A percentile compares a stretch with the other conserved stretches of the same genome.
Conservation (phyloP, 2,888 invertebrate species). For the Macrosiphum euphorbiae region DNA sequence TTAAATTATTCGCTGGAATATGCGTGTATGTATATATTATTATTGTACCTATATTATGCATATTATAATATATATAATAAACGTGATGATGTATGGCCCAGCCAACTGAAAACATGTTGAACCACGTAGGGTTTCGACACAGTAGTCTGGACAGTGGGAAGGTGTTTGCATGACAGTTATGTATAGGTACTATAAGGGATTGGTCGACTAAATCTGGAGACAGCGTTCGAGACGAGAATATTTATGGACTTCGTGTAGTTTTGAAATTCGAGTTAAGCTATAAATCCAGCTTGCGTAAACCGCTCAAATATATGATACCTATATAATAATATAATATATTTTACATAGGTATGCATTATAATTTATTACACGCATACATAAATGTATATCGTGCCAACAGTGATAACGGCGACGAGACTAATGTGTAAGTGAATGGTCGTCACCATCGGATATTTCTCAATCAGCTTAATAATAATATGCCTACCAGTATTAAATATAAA, state of each 20-base stretch:
- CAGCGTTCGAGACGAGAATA: constrained; percentile 33
- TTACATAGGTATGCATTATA: constrained; percentile 1
- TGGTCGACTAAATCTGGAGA: constrained; percentile 37
- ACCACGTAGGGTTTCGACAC: constrained; percentile 50
- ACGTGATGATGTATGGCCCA: constrained; percentile 47
- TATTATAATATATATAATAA: not conserved
- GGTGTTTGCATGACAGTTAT: constrained; percentile 33
- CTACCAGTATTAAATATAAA: not conserved
- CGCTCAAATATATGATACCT: not conserved
- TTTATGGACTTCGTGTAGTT: constrained; percentile 30
- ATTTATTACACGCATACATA: not conserved
- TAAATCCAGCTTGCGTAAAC: constrained; percentile 39
- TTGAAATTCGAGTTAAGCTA: constrained; percentile 37
- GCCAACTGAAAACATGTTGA: constrained; percentile 53
- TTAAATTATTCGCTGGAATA: constrained; percentile 48
- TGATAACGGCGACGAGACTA: not conserved
- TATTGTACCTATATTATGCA: not conserved
- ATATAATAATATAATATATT: not conserved
- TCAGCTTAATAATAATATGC: not conserved
- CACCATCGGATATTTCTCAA: constrained; percentile 16
- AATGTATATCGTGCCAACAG: not conserved
- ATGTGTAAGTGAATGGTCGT: not conserved
- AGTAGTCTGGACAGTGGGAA: constrained; percentile 39
- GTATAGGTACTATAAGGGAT: not conserved
- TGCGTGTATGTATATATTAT: not conserved